Evolutionary conservation across 2,888 invertebrate species (phyloP), one percentile per base, ranked within the genome.

Genomic region (Eulithis testata): DNA sequence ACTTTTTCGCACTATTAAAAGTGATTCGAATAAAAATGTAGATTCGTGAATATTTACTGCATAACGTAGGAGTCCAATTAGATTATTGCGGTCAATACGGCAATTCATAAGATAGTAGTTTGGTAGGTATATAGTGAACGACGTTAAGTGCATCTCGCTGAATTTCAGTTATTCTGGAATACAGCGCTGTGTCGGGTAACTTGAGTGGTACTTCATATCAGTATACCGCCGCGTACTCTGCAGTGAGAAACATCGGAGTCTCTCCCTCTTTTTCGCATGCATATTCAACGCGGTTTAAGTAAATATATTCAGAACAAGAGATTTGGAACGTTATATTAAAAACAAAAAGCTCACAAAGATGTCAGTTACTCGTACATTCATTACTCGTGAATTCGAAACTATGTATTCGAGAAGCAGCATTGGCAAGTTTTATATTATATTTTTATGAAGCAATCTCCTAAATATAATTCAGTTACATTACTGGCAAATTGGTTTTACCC

Each of bases 131-230:
- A 57, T 53, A 14, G 53, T 50, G 63, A 31, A 53, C 47, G 56
- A 55, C 50, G 64, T 57, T 64, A 63, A 72, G 72, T 69, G 72
- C 66, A 68, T 66, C 69, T 67, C 47, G 27, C 70, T 71, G 70
- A 67, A 75, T 78, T 77, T 76, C 70, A 71, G 71, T 74, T 76
- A 73, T 76, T 72, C 74, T 73, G 70, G n/a, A n/a, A n/a, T n/a
- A n/a, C n/a, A n/a, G 70, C 68, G 71, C 70, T 65, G 73, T 66
- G 76, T 76, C 66, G 75, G 78, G 76, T 73, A 72, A 71, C 77
- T 71, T 67, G 75, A 77, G 78, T 76, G 71, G 66, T 65, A 60
- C 72, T 70, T 68, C 68, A 64, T 72, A 75, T 74, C 70, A 78
- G 73, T 76, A 70, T 68, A 59, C 69, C 65, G 68, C 65, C 70